These are phyloP conservation scores for Syncerus caffer DNA, from an alignment of 2,797 vertebrate genomes.

Conservation along the genomic window DNA sequence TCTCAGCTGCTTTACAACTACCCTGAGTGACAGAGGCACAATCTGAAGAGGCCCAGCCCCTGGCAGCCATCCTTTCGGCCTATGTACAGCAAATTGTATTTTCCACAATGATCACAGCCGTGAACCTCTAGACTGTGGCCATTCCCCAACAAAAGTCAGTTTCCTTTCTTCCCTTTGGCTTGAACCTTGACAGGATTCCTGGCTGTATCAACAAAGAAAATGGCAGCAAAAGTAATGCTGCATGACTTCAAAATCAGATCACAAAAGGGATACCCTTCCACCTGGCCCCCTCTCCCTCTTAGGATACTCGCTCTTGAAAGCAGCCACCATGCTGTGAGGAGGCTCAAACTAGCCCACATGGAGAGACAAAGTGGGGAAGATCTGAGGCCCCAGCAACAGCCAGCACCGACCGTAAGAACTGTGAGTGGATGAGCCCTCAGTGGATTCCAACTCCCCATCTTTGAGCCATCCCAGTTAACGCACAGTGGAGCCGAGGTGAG, in stretches of 20 bases:
- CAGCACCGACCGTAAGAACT: not conserved
- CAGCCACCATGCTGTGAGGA: not conserved
- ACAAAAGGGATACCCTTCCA: not conserved
- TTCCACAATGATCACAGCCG: not conserved
- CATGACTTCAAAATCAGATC: not conserved
- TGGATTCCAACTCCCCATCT: not conserved
- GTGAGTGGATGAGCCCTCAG: not conserved
- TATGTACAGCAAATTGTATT: not conserved
- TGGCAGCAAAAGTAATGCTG: not conserved
- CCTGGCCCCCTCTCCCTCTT: not conserved
- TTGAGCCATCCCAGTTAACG: not conserved
- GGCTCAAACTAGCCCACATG: not conserved
- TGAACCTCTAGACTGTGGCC: not conserved
- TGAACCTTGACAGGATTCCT: not conserved
- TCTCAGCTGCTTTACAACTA: conserved; percentile 1
- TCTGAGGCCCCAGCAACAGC: not conserved
- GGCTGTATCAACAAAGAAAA: not conserved
- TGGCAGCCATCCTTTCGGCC: not conserved
- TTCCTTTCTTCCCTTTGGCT: not conserved
- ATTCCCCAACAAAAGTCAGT: not conserved
- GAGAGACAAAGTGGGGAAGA: conserved; percentile 11
- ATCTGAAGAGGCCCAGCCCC: not conserved
- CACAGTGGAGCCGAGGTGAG: not conserved
- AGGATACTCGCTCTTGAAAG: not conserved
- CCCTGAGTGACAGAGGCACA: not conserved